Conservation (phyloP, 2,888 invertebrate genomes). For the Mesochorus sp. region DNA sequence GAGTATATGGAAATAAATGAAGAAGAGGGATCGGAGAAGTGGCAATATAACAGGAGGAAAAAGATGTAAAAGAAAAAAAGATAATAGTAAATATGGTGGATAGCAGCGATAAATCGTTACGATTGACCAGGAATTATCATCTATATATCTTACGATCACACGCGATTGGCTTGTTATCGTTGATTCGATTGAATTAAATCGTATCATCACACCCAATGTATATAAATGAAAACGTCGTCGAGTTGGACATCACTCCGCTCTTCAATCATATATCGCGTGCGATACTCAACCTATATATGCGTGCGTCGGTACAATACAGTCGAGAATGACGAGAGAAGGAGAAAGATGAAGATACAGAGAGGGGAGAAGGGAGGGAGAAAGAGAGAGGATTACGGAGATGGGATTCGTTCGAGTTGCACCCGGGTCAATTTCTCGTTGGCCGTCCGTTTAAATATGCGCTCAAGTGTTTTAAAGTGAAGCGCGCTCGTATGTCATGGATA, state of each 20-base stretch:
- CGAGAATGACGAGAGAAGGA: not conserved
- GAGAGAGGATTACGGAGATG: conserved; percentile 13
- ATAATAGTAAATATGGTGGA: conserved; percentile 39
- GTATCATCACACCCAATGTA: conserved; percentile 59
- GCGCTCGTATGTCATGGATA: conserved; percentile 63
- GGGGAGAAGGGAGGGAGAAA: conserved; percentile 11
- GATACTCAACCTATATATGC: not conserved
- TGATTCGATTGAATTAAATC: conserved; percentile 62
- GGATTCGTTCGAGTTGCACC: conserved; percentile 56
- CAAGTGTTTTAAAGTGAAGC: conserved; percentile 61
- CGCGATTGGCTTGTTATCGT: conserved; percentile 60
- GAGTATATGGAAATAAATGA: not conserved
- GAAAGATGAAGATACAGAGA: conserved; percentile 8
- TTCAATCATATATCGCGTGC: conserved; percentile 51
- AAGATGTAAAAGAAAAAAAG: not conserved
- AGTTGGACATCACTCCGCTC: conserved; percentile 19
- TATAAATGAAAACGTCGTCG: conserved; percentile 22
- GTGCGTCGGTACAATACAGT: not conserved
- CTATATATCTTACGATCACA: conserved; percentile 40
- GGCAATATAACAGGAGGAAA: not conserved
- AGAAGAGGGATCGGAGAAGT: not conserved
- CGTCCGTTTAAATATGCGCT: conserved; percentile 63
- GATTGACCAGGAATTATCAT: conserved; percentile 57
- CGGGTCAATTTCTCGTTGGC: conserved; percentile 64
- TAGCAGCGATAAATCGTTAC: conserved; percentile 37